Evolutionary conservation across 2,797 vertebrate species (phyloP), one percentile per base, ranked within the genome.

Genomic region (Thunnus albacares): DNA sequence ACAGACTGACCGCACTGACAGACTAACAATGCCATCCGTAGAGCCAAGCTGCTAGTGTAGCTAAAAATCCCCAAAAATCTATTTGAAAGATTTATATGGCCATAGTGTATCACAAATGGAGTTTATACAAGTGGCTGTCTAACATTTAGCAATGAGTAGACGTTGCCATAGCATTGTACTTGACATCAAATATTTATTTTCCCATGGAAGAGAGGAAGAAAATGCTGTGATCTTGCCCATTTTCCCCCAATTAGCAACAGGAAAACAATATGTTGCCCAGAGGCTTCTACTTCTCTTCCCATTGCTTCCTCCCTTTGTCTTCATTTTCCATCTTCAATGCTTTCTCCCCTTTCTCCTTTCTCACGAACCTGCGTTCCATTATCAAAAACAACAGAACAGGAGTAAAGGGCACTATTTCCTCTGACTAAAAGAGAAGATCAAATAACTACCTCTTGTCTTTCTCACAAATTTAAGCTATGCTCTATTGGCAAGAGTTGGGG

Each of bases 361-460:
- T 77, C 82, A 75, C 67, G 6, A 79, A 79, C 61, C 76, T 84
- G 68, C 6, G n/a, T 74, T 63, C 45, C 60, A 61, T 86, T 83
- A 87, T 81, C 43, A 80, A 75, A 89, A 83, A 76, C 58, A 85
- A 77, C 71, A 81, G 41, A 83, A 51, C 35, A 2, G 43, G 30
- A 71, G 65, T 51, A 75, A 75, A 87, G 65, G 65, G 4, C 35
- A 13, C 60, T 11, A 59, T 81, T 84, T 77, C 57, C 52, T 75
- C 77, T 35, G 49, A 82, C 64, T 82, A 81, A 85, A 71, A 80
- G 12, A 77, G 24, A 67, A 70, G 71, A 80, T 90, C 84, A 79
- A 68, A 87, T 79, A 89, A 77, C 76, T 63, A 30, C 77, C 45
- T 41, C 71, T 72, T 75, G 74, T 75, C 74, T 85, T 60, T 81